Evolutionary conservation across 2,797 vertebrate genomes (phyloP), one percentile per base, ranked within the genome.

Genomic region (Cryptoblepharus egeriae): DNA sequence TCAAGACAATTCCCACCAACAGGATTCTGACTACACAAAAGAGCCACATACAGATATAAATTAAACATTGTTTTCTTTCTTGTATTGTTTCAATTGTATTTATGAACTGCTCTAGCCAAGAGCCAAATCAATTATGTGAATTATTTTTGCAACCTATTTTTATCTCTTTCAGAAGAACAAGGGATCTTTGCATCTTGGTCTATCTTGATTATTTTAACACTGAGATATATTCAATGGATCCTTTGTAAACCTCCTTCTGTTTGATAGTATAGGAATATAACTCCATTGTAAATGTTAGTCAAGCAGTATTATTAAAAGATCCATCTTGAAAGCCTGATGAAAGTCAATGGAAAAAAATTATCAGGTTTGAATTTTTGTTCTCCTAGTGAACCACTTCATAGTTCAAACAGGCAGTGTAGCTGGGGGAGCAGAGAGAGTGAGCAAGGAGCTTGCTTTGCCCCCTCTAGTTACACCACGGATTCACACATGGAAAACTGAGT

Each of bases 161-260:
- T 2, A 52, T 72, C 60, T 28, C 18, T 61, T 80, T 73, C 68
- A 42, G 45, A 39, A 72, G 76, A 4, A 35, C 77, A 81, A 85
- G 35, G 28, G 5, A 72, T 22, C 78, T 58, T 5, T 79, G 18
- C 15, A 89, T 87, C 32, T 81, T 79, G 81, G 32, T 71, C 12
- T 81, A 83, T 84, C 10, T 5, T 32, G 20, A 3, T 70, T 74
- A 69, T 55, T 76, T 76, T 12, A 58, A 39, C 68, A 57, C 18
- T 71, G 75, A 57, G 22, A 20, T 39, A 32, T n/a, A 58, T 15
- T n/a, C 35, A 61, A 30, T 6, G 7, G 28, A 32, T 52, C 18
- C 37, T 28, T 35, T 73, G 28, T 18, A 80, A 79, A n/a, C 15
- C 15, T 61, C 26, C 5, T 22, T 64, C 16, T 35, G 35, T 80